phyloP scores from a whole-genome alignment of 2,113 vertebrate genomes.

The Psammodynastes pulverulentus region DNA sequence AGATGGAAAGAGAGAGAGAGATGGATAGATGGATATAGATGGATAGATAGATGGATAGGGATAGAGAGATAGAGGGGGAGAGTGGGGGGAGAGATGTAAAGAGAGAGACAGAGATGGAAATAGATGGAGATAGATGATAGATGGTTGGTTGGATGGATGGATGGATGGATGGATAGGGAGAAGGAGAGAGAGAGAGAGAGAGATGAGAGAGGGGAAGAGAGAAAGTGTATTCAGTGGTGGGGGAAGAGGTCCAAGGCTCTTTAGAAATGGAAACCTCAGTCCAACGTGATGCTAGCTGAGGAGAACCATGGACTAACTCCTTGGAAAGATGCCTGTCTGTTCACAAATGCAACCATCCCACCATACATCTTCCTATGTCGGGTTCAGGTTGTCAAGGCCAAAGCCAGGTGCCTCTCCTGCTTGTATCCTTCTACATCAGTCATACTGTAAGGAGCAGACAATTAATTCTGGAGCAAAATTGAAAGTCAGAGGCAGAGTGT shows the following conservation, averaged over 20 bases:
- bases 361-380: slow-evolving; percentile 69
- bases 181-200: no score
- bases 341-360: slow-evolving; percentile 68
- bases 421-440: slow-evolving; percentile 83
- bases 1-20: no score
- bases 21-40: no score
- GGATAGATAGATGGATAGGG: no score
- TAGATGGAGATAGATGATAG: no score
- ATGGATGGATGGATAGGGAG: no score
- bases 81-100: no score
- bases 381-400: slow-evolving; percentile 80
- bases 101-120: no score
- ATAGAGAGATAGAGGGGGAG: no score
- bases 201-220: no score
- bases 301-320: slow-evolving; percentile 52
- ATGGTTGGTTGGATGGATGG: no score
- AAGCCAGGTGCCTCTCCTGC: slow-evolving; percentile 81
- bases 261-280: slow-evolving; percentile 49
- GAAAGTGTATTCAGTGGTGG: no score
- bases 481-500: slow-evolving; percentile 91
- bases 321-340: slow-evolving; percentile 72
- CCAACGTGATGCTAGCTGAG: slow-evolving; percentile 61
- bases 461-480: slow-evolving; percentile 95
- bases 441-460: slow-evolving; percentile 88
- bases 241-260: slow-evolving; percentile 7